Evolutionary conservation across 2,113 vertebrate genomes (phyloP).

Genomic region (Mastomys coucha): DNA sequence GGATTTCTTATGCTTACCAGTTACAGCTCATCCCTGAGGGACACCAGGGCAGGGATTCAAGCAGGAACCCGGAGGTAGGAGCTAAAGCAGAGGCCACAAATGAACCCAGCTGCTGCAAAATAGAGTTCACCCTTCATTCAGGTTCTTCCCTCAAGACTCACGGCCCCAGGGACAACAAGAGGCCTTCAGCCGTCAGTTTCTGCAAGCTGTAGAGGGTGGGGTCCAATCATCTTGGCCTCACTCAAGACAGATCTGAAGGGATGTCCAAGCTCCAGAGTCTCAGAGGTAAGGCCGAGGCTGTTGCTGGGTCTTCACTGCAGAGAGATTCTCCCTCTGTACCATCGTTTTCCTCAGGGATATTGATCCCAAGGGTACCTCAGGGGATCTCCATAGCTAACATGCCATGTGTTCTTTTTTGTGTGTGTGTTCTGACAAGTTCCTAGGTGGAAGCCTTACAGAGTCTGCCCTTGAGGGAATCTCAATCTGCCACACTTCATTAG

Average conservation of each 20-base stretch:
- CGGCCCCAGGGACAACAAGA: background rate
- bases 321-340: background rate
- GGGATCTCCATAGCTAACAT: too few species aligned
- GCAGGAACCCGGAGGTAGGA: background rate
- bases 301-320: accelerated
- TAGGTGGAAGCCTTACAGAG: background rate
- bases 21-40: background rate
- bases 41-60: background rate
- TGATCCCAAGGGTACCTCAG: background rate
- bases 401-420: background rate
- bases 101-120: background rate
- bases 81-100: background rate
- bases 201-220: too few species aligned
- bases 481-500: background rate
- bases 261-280: background rate
- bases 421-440: background rate
- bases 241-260: too few species aligned
- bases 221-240: background rate
- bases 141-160: background rate
- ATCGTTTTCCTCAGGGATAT: background rate
- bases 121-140: accelerated
- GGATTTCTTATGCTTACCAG: too few species aligned
- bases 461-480: background rate
- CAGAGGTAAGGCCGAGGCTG: accelerated
- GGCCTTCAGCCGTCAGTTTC: background rate